Conservation (phyloP, 2,888 invertebrate species). For the Oegoconia quadripuncta region DNA sequence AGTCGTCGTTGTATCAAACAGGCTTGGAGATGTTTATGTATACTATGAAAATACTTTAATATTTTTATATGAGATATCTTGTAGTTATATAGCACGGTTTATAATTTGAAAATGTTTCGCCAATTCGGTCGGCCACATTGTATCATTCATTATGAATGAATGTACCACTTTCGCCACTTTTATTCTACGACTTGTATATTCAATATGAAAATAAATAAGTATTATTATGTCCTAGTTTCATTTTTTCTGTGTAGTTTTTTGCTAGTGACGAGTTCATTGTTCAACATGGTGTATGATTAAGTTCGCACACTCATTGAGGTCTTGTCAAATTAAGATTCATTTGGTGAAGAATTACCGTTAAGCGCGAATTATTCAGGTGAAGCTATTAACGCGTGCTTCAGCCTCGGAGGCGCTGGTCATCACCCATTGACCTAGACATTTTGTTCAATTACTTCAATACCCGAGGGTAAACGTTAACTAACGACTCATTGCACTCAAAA, state of each 20-base stretch:
- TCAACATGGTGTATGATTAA: conserved; percentile 48
- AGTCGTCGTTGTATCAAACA: conserved; percentile 5
- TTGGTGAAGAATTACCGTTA: conserved; percentile 50
- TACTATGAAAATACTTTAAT: conserved; percentile 26
- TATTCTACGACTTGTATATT: conserved; percentile 56
- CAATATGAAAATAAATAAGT: conserved; percentile 57
- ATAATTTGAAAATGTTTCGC: conserved; percentile 21
- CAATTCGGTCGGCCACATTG: conserved; percentile 26
- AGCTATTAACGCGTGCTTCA: conserved; percentile 49
- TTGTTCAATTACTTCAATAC: conserved; percentile 52
- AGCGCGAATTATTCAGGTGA: conserved; percentile 56
- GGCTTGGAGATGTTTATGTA: conserved; percentile 5
- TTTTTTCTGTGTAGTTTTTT: conserved; percentile 19
- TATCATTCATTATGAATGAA: conserved; percentile 31
- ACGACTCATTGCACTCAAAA: conserved; percentile 26
- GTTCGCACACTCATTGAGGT: conserved; percentile 50
- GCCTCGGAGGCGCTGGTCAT: conserved; percentile 43
- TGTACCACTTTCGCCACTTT: conserved; percentile 45
- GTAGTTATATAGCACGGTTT: conserved; percentile 29
- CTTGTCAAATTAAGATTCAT: conserved; percentile 64
- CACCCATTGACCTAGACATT: conserved; percentile 58
- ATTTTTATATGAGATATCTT: conserved; percentile 41
- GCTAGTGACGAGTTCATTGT: conserved; percentile 24
- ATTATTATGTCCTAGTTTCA: conserved; percentile 45
- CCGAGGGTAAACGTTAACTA: conserved; percentile 32